Evolutionary conservation across 2,888 invertebrate species (phyloP), one percentile per base, ranked within the genome.

Genomic region (Zhuqinia jingwanae): DNA sequence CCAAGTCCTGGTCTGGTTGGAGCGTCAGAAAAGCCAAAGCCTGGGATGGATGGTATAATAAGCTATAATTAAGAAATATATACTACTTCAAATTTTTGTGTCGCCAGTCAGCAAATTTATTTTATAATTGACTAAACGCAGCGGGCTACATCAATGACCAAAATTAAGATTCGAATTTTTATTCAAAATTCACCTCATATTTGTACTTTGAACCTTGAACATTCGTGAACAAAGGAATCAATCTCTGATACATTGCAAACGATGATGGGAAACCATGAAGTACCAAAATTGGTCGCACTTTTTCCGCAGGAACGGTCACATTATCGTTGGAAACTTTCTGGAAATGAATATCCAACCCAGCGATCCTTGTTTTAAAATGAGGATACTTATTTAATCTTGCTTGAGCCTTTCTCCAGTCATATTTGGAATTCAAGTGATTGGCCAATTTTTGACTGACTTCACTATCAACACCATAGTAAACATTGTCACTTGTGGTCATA

Each of bases 341-440:
- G 92, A 95, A 97, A 92, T 97, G 97, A 84, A 97, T 94, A 90
- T 95, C 94, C 87, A 96, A 91, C 70, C 96, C 96, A 92, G 96
- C 95, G 90, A 97, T 95, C 83, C 95, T 94, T 0, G 97, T 97
- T 65, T 93, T 94, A 92, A 93, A 97, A 86, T 97, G 96, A 0
- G 95, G 94, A 90, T 95, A 95, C 87, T 94, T 93, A 91, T 97
- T 97, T 20, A 98, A 92, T 83, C 94, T 94, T 1, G 92, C 92
- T 91, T 96, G 95, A 10, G 96, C 93, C 78, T 95, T 94, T 25
- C 92, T 92, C 95, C 96, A 96, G 90, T 96, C 94, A 92, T 96
- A 97, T 42, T 94, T 94, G 45, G 94, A 94, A 15, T 94, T 94
- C 98, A 98, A 98, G 92, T 96, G 96, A 63, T 95, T 94, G 0